Evolutionary conservation across 2,797 vertebrate genomes (phyloP), one percentile per base, ranked within the genome.

Genomic region (Neostethus bicornis): DNA sequence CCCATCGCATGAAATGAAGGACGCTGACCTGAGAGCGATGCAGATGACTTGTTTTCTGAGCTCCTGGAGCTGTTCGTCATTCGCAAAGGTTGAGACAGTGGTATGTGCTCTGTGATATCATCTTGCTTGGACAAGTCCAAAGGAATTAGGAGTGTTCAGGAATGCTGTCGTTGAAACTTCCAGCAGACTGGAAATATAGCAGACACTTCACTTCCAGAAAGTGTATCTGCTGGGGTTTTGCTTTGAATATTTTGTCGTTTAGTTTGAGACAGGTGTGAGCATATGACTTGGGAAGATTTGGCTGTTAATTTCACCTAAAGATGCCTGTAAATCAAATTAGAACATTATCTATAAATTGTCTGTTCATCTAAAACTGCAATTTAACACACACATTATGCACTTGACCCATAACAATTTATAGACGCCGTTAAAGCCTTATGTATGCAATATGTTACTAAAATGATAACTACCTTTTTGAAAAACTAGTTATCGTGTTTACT

Each of bases 51-150:
- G 5, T 34, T 46, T 39, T 55, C 35, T 13, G 34, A 9, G 14
- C 26, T 61, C 14, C 32, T 34, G 12, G 7, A 13, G 4, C n/a
- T 10, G 14, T 38, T 35, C 2, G 45, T 53, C 10, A 24, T 58
- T 35, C 39, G 35, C 10, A 23, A 14, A 7, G 14, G n/a, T 51
- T 59, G 24, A 58, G 35, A 46, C 42, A 14, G 31, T 47, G 69
- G 47, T 38, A 57, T 66, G 55, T 51, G 32, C 51, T 28, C 17
- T 31, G 32, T 71, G 63, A 75, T 72, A 59, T 79, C 62, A 71
- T 62, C 80, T 58, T 70, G 70, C 74, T 68, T 2, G 1, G 53
- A 70, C 77, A 83, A 66, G 81, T 69, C 76, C 69, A 35, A 41
- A 69, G 74, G 63, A 76, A 50, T 49, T 45, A 45, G 32, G 66